Evolutionary conservation across 2,113 vertebrate species (phyloP).

Genomic region (Morone chrysops): DNA sequence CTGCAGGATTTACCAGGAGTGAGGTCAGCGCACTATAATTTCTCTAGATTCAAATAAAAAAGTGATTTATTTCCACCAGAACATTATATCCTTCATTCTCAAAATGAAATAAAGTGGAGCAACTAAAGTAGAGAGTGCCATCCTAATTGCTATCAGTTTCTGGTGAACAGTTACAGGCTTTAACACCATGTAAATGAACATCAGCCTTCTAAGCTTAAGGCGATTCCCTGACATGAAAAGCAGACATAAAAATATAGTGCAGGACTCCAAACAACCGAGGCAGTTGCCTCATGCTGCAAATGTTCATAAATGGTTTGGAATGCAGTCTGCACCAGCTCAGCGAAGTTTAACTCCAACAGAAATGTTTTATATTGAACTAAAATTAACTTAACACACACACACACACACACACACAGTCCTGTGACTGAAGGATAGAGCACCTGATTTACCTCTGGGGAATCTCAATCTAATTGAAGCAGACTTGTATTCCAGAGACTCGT

Average conservation of each 20-base stretch:
- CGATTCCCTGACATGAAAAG: conserved; percentile 18
- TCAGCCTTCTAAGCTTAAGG: conserved; percentile 8
- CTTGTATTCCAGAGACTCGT: conserved; percentile 1
- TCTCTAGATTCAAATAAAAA: not conserved
- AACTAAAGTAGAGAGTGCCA: not conserved
- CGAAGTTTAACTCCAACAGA: conserved; percentile 55
- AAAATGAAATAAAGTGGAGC: not conserved
- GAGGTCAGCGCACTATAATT: not conserved
- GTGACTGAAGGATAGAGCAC: conserved; percentile 42
- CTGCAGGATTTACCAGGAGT: not conserved
- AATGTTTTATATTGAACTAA: conserved; percentile 76
- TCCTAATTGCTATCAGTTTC: not conserved
- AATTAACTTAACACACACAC: conserved; percentile 64
- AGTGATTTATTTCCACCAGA: not conserved
- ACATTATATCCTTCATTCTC: not conserved
- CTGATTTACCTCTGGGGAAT: conserved; percentile 59
- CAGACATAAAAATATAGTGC: conserved; percentile 39
- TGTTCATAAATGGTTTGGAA: conserved; percentile 84
- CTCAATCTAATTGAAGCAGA: conserved; percentile 49
- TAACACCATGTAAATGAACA: conserved; percentile 5
- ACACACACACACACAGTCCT: conserved; percentile 38
- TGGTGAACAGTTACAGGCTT: not conserved
- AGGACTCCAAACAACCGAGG: conserved; percentile 25
- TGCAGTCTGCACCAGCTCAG: conserved; percentile 67
- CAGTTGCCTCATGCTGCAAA: conserved; percentile 64